Percentiles rank a stretch among this genome's conserved stretches.
phyloP scores from a whole-genome alignment of 2,113 vertebrate genomes.

The Percina caprodes region DNA sequence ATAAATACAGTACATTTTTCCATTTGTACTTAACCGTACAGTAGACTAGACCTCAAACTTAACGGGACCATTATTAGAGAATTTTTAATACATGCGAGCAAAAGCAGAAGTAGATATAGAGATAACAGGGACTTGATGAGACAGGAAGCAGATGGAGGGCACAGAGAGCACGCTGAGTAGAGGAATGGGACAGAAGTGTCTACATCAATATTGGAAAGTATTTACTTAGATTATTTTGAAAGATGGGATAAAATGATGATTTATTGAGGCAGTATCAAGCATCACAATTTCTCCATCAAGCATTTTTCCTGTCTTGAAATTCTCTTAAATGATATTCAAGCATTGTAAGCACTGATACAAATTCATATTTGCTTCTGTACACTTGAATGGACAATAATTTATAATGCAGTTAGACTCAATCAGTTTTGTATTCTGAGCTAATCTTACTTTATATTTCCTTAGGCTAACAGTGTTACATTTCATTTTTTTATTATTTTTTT shows the following conservation, averaged over 20 bases:
- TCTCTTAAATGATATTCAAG: not conserved
- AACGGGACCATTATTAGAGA: not conserved
- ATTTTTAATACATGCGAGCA: not conserved
- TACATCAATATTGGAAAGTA: constrained; percentile 16
- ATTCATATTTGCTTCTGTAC: not conserved
- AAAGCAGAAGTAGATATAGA: not conserved
- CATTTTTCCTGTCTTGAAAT: not conserved
- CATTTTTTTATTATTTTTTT: not conserved
- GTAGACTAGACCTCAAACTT: not conserved
- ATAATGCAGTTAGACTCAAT: not conserved
- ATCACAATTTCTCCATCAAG: not conserved
- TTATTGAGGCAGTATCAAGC: not conserved
- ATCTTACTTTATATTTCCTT: not conserved
- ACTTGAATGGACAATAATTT: not conserved
- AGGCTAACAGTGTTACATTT: constrained; percentile 14
- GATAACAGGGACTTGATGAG: constrained; percentile 19
- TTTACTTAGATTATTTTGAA: constrained; percentile 8
- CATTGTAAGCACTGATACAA: not conserved
- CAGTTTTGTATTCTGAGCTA: constrained; percentile 6
- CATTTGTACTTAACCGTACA: not conserved
- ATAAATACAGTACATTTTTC: not conserved
- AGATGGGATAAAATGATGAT: constrained; percentile 2
- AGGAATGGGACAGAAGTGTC: constrained; percentile 12
- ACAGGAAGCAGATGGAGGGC: constrained; percentile 38
- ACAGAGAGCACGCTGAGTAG: constrained; percentile 19